These are phyloP conservation scores for Limnodromus scolopaceus DNA, from an alignment of 2,797 vertebrate species.

Conservation along the genomic window DNA sequence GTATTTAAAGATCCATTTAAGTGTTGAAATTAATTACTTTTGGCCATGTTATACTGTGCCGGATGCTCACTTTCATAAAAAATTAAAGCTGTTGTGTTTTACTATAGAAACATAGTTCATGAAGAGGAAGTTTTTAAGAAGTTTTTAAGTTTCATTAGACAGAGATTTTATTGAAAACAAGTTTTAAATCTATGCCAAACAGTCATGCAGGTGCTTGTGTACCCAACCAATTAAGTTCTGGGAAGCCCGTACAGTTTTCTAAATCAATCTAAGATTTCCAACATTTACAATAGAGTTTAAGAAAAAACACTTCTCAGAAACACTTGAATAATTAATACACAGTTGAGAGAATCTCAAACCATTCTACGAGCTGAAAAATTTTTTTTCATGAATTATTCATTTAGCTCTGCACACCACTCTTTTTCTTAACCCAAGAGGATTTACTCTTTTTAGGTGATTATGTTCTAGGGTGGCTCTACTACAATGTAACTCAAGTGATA, in stretches of 20 bases:
- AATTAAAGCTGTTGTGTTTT: constrained; percentile 24
- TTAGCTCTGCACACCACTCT: background rate
- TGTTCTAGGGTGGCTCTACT: background rate
- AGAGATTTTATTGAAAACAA: background rate
- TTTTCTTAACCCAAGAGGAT: constrained; percentile 43
- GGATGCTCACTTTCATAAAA: constrained; percentile 36
- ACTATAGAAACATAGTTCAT: background rate
- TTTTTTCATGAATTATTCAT: constrained; percentile 55
- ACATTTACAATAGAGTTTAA: constrained; percentile 5
- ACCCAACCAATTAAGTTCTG: background rate
- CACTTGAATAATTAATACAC: constrained; percentile 59
- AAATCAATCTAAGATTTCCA: constrained; percentile 7
- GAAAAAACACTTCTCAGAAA: constrained; percentile 30
- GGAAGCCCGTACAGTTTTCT: background rate
- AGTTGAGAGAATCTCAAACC: constrained; percentile 31
- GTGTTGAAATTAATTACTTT: constrained; percentile 25
- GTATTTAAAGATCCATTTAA: constrained; percentile 36
- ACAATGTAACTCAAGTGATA: background rate
- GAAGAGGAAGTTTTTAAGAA: background rate
- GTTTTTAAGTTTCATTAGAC: constrained; percentile 16
- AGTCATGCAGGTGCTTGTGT: background rate
- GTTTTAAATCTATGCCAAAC: background rate
- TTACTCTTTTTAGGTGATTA: constrained; percentile 49
- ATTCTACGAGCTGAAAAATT: background rate
- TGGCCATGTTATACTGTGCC: background rate